phyloP scores from a whole-genome alignment of 2,113 vertebrate species.

The Mesitornis unicolor region DNA sequence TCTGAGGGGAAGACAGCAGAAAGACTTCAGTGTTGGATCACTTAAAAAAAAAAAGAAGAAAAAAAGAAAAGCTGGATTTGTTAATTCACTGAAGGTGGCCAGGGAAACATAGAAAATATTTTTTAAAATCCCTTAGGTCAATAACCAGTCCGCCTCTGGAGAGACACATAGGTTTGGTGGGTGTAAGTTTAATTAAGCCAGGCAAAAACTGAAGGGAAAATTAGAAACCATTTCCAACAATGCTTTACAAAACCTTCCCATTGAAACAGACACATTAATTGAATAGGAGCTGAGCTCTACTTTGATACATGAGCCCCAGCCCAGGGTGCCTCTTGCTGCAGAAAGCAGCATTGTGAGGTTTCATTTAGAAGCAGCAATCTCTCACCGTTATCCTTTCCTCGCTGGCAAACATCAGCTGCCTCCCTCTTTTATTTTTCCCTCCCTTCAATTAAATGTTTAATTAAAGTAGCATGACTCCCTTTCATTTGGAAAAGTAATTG shows the following conservation, averaged over 20 bases:
- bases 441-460: constrained; percentile 58
- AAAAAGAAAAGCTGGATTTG: not conserved
- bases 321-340: constrained; percentile 8
- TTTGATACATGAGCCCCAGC: constrained; percentile 48
- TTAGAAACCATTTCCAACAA: constrained; percentile 46
- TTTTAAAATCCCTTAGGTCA: constrained; percentile 28
- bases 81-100: not conserved
- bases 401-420: constrained; percentile 15
- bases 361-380: constrained; percentile 45
- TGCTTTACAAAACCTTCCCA: constrained; percentile 20
- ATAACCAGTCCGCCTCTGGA: not conserved
- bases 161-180: not conserved
- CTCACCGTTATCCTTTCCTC: constrained; percentile 23
- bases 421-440: not conserved
- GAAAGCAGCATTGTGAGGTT: constrained; percentile 24
- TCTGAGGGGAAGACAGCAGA: not conserved
- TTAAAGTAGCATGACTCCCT: constrained; percentile 52
- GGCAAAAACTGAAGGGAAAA: constrained; percentile 56
- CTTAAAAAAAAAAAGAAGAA: not conserved
- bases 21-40: not conserved
- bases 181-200: constrained; percentile 53
- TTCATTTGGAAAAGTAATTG: constrained; percentile 53
- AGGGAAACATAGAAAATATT: constrained; percentile 26
- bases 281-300: constrained; percentile 28
- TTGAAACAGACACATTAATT: constrained; percentile 48